Base-by-base conservation (phyloP, 1,140 invertebrate genomes). In the Adelges cooleyi region DNA sequence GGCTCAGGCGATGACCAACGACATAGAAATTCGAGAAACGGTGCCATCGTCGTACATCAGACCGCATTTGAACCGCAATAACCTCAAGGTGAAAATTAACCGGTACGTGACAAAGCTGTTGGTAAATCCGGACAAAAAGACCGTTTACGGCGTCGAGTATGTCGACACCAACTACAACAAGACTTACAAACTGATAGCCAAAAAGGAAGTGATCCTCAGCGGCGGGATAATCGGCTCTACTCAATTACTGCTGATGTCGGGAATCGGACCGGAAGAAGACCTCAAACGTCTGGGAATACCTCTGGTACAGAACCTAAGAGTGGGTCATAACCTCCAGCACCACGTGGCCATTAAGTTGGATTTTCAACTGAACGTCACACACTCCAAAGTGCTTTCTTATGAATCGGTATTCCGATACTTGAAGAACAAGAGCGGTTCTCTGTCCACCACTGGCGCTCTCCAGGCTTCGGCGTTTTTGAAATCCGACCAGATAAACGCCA, bases 201-300 rank as follows among this genome's bases (percentile, higher is more conserved):
- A 72, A n/a, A 86, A 82, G 69, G 86, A 73, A 44, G 70, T 73
- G 15, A 84, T 90, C 29, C 69, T 91, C 10, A 85, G 85, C 2
- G 87, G 87, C 1, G 89, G 89, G 0, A 80, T 86, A 0, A 86
- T 92, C 9, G 88, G 87, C 49, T 84, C 81, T 15, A 84, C 89
- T 0, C 87, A 90, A 67, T 72, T 94, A 23, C 74, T 94, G 48
- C 89, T 94, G 87, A 71, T 93, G 0, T 92, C 89, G 0, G 91
- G 91, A 1, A 79, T 93, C 48, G 91, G 90, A 1, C 89, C 89
- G 0, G 79, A 77, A 33, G 77, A 84, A 4, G 87, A 93, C 66
- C 76, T 94, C 6, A 72, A 75, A 48, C 74, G 84, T 29, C 73
- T 86, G 22, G 82, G 83, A 11, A 87, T 90, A 25, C 78, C 79